These are phyloP conservation scores for Clupea harengus DNA, from an alignment of 2,113 vertebrate genomes.

Conservation along the genomic window DNA sequence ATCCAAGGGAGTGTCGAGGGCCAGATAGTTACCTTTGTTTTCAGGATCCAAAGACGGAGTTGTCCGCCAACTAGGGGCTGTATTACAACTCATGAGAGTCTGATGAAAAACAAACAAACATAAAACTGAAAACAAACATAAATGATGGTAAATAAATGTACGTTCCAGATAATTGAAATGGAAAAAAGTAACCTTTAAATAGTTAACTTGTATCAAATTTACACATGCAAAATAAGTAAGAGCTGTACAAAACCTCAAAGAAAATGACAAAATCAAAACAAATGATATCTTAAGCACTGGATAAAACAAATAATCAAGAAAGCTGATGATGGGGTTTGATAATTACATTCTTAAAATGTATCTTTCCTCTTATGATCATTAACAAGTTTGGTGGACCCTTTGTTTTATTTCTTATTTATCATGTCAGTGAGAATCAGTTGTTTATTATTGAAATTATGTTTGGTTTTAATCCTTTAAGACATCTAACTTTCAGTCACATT, in stretches of 20 bases:
- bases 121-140: constrained; percentile 30
- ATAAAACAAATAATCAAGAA: background rate
- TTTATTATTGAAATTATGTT: background rate
- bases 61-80: constrained; percentile 27
- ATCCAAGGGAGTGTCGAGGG: background rate
- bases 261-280: constrained; percentile 5
- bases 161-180: background rate
- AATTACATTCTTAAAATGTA: background rate
- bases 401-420: background rate
- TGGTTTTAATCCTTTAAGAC: background rate
- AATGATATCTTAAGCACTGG: background rate
- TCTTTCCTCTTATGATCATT: background rate
- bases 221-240: background rate
- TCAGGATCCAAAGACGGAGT: constrained; percentile 27
- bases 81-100: constrained; percentile 45
- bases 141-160: constrained; percentile 26
- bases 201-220: background rate
- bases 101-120: constrained; percentile 40
- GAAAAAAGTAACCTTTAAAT: background rate
- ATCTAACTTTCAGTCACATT: background rate
- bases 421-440: background rate
- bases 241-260: background rate
- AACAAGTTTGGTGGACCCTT: background rate
- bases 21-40: constrained; percentile 34
- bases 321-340: constrained; percentile 3